A percentile compares a stretch with the other conserved stretches of the same genome.
phyloP scores from a whole-genome alignment of 2,797 vertebrate genomes.

The Meriones psammophilus region DNA sequence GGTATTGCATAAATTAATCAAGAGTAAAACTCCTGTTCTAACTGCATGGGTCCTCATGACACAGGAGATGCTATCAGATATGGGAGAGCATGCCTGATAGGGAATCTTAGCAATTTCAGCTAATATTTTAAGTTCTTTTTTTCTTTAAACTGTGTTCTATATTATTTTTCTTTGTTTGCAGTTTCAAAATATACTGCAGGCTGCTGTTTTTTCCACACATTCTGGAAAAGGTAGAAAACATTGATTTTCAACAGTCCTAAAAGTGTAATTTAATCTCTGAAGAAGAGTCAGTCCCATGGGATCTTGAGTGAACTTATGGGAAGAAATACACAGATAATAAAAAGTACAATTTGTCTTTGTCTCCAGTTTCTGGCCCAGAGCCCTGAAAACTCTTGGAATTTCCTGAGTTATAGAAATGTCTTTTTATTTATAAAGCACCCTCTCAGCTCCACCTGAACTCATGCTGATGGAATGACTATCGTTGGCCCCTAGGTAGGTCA shows the following conservation, averaged over 20 bases:
- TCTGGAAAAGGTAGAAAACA: neutral
- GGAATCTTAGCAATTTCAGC: neutral
- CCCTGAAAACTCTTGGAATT: constrained; percentile 3
- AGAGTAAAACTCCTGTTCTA: neutral
- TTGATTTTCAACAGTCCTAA: constrained; percentile 5
- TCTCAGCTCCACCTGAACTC: neutral
- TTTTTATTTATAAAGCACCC: constrained; percentile 10
- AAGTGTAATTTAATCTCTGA: constrained; percentile 17
- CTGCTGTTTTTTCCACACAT: neutral
- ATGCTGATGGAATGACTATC: constrained; percentile 2
- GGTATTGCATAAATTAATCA: neutral
- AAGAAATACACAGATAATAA: neutral
- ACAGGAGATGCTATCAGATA: neutral
- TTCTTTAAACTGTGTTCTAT: neutral
- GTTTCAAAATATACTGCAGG: neutral
- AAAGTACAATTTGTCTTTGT: neutral
- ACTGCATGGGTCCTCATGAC: neutral
- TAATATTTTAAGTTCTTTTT: neutral
- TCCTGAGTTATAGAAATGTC: neutral
- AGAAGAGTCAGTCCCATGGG: neutral
- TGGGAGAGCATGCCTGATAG: neutral
- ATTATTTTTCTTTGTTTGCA: constrained; percentile 28
- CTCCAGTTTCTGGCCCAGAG: constrained; percentile 1
- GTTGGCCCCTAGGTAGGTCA: neutral
- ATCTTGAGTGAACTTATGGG: neutral